Conservation (phyloP, 2,797 vertebrate species). For the Thaleichthys pacificus region DNA sequence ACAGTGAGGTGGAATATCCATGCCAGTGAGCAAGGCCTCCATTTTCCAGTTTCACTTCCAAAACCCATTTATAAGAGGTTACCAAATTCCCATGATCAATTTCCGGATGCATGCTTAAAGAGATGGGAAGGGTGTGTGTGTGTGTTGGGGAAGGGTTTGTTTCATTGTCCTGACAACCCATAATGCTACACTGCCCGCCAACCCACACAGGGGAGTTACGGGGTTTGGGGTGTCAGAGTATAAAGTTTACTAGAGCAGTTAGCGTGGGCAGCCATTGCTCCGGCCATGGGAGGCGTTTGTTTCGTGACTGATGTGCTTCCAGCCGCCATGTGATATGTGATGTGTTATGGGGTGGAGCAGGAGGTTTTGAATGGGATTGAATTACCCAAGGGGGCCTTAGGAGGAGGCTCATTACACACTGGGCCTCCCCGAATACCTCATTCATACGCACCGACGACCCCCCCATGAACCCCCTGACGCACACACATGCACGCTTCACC, state of each 20-base stretch:
- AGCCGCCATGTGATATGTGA: too few relatives aligned
- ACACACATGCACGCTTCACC: constrained; percentile 42
- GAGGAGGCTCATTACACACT: constrained; percentile 51
- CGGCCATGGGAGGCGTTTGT: background rate
- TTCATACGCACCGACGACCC: constrained; percentile 51
- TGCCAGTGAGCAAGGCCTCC: constrained; percentile 64
- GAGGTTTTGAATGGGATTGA: constrained; percentile 58
- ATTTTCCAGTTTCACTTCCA: constrained; percentile 54
- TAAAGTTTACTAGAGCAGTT: constrained; percentile 16
- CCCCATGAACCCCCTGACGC: constrained; percentile 56
- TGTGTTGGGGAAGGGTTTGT: background rate
- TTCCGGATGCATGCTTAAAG: constrained; percentile 11
- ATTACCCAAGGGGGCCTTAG: constrained; percentile 54
- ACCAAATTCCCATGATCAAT: constrained; percentile 39
- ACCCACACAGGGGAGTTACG: background rate
- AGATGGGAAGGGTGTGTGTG: background rate
- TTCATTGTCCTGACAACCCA: background rate
- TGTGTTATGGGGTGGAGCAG: constrained; percentile 32
- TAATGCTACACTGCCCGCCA: background rate
- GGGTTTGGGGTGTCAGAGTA: too few relatives aligned
- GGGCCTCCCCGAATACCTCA: constrained; percentile 44
- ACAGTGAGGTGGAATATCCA: constrained; percentile 71
- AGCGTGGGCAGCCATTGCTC: constrained; percentile 3
- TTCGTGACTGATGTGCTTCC: background rate
- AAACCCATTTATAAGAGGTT: constrained; percentile 53